Percentiles rank a stretch among this genome's conserved stretches.
Evolutionary conservation across 2,888 invertebrate genomes (phyloP).

Genomic region (Asteroscopus sphinx): DNA sequence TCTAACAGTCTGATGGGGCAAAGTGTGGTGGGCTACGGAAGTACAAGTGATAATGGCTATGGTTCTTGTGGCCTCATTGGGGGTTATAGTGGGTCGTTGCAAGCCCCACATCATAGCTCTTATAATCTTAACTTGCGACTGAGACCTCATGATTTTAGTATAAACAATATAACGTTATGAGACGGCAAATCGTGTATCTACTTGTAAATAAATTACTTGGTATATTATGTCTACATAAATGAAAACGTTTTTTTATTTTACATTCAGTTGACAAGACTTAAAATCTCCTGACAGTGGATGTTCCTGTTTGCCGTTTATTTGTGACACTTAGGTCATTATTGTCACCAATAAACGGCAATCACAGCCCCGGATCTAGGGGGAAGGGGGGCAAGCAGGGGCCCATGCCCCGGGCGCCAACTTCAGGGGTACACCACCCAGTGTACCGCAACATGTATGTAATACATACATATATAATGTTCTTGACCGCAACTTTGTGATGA

Average conservation of each 20-base stretch:
- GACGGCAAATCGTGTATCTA: neutral
- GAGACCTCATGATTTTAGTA: slow-evolving; percentile 90
- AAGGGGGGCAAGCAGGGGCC: too few relatives aligned
- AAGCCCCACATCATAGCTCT: slow-evolving; percentile 81
- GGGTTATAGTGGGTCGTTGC: slow-evolving; percentile 79
- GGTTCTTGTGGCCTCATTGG: slow-evolving; percentile 84
- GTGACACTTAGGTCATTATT: too few relatives aligned
- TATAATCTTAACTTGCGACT: slow-evolving; percentile 89
- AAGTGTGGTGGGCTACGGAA: slow-evolving; percentile 75
- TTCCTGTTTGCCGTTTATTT: too few relatives aligned
- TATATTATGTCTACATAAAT: neutral
- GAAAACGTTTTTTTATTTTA: neutral
- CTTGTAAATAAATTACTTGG: slow-evolving; percentile 4
- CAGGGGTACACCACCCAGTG: too few relatives aligned
- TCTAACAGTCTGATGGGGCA: slow-evolving; percentile 79
- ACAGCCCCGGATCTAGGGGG: too few relatives aligned
- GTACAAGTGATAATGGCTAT: slow-evolving; percentile 74
- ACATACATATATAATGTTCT: too few relatives aligned
- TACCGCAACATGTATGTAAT: too few relatives aligned
- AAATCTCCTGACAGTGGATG: too few relatives aligned
- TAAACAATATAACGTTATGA: slow-evolving; percentile 85
- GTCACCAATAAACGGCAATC: too few relatives aligned
- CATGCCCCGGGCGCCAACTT: too few relatives aligned
- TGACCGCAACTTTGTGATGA: too few relatives aligned
- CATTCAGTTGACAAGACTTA: too few relatives aligned